Percentiles rank a stretch among this genome's conserved stretches.
Conservation (phyloP, 2,797 vertebrate genomes). For the Naso thynnoides region DNA sequence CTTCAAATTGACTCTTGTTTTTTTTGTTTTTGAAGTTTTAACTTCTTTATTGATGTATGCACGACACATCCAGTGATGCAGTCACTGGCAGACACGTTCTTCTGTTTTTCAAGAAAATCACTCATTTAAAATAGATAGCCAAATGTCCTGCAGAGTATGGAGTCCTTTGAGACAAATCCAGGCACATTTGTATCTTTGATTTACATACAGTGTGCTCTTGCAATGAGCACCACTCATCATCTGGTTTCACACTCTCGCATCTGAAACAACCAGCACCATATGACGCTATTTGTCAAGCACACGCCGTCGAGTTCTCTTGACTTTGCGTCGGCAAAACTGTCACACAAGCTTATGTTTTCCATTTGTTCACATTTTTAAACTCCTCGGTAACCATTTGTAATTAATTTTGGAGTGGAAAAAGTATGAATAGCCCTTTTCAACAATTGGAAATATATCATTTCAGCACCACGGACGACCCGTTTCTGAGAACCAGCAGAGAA, state of each 20-base stretch:
- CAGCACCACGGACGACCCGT: constrained; percentile 61
- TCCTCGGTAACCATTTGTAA: constrained; percentile 56
- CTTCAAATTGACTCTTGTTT: neutral
- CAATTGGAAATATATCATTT: constrained; percentile 51
- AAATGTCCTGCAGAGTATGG: constrained; percentile 4
- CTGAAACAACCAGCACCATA: constrained; percentile 53
- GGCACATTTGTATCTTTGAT: constrained; percentile 47
- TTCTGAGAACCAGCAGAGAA: constrained; percentile 49
- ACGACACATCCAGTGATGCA: neutral
- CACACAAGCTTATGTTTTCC: constrained; percentile 58
- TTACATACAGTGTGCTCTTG: constrained; percentile 32
- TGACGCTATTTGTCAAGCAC: constrained; percentile 63
- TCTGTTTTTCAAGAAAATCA: constrained; percentile 21
- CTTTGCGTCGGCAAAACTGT: constrained; percentile 41
- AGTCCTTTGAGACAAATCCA: constrained; percentile 23
- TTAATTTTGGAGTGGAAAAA: constrained; percentile 49
- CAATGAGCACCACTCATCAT: constrained; percentile 51
- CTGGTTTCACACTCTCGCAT: constrained; percentile 61
- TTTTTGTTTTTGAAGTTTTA: neutral
- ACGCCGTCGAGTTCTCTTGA: constrained; percentile 42
- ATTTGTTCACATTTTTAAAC: constrained; percentile 65
- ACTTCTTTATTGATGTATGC: neutral
- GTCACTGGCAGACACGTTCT: neutral
- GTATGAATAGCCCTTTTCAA: constrained; percentile 33
- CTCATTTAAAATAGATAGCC: constrained; percentile 30